Evolutionary conservation across 2,888 invertebrate species (phyloP).

Genomic region (Celastrina argiolus): DNA sequence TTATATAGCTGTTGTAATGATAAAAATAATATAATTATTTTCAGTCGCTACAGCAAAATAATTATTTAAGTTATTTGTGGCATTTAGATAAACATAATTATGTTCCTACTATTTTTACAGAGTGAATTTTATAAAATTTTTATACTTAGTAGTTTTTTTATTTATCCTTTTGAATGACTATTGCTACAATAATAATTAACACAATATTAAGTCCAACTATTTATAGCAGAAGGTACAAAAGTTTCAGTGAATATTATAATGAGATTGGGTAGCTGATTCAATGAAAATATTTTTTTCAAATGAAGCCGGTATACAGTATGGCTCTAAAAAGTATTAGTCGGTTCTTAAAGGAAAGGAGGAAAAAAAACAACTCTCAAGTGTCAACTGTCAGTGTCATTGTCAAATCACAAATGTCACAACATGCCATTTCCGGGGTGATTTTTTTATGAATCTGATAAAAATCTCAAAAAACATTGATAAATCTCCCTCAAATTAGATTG

Average conservation of each 20-base stretch:
- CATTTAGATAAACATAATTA: slow-evolving; percentile 42
- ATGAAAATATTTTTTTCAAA: too few species aligned
- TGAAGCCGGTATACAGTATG: neutral
- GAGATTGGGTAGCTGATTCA: too few species aligned
- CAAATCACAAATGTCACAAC: slow-evolving; percentile 19
- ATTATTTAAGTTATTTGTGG: slow-evolving; percentile 30
- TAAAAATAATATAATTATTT: too few species aligned
- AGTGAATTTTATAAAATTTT: slow-evolving; percentile 37
- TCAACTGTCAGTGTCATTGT: neutral
- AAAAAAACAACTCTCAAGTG: too few species aligned
- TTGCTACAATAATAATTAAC: too few species aligned
- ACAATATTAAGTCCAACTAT: too few species aligned
- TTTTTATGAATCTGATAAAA: neutral
- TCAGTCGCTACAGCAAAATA: slow-evolving; percentile 3
- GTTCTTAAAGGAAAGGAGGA: too few species aligned
- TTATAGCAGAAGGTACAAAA: too few species aligned
- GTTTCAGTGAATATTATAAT: too few species aligned
- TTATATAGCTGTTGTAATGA: too few species aligned
- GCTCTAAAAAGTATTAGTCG: neutral
- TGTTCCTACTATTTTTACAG: slow-evolving; percentile 54
- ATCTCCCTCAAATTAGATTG: neutral
- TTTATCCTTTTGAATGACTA: too few species aligned
- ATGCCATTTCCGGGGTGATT: neutral
- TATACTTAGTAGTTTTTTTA: slow-evolving; percentile 10
- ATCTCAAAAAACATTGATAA: neutral